Evolutionary conservation across 2,113 vertebrate species (phyloP).

Genomic region (Catharus minimus): DNA sequence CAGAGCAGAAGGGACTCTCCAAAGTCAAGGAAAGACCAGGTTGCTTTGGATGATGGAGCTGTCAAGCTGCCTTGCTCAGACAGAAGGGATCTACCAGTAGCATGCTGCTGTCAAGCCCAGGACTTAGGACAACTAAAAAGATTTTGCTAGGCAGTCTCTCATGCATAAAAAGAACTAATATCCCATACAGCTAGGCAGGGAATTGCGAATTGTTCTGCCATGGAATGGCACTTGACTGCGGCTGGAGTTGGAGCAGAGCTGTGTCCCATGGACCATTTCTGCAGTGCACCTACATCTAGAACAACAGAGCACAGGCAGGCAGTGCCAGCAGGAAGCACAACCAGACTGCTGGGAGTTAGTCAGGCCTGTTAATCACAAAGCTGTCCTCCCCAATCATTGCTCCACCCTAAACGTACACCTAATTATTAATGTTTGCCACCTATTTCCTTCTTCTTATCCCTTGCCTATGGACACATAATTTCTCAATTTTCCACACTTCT

Average conservation of each 20-base stretch:
- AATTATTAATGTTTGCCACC: neutral
- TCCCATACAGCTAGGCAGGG: neutral
- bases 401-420: neutral
- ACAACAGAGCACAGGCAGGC: neutral
- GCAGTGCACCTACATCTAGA: neutral
- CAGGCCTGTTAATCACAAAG: slow-evolving; percentile 6
- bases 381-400: neutral
- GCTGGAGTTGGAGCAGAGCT: neutral
- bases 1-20: neutral
- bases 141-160: neutral
- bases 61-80: neutral
- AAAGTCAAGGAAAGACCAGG: neutral
- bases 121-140: neutral
- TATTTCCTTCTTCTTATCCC: neutral
- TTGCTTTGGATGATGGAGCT: neutral
- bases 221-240: neutral
- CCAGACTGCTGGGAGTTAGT: neutral
- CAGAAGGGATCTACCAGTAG: neutral
- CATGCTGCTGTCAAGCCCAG: neutral
- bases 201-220: neutral
- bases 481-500: neutral
- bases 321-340: neutral
- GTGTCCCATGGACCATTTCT: neutral
- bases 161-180: neutral
- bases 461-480: neutral